Conservation (phyloP, 2,113 vertebrate genomes). For the Labeo catla region DNA sequence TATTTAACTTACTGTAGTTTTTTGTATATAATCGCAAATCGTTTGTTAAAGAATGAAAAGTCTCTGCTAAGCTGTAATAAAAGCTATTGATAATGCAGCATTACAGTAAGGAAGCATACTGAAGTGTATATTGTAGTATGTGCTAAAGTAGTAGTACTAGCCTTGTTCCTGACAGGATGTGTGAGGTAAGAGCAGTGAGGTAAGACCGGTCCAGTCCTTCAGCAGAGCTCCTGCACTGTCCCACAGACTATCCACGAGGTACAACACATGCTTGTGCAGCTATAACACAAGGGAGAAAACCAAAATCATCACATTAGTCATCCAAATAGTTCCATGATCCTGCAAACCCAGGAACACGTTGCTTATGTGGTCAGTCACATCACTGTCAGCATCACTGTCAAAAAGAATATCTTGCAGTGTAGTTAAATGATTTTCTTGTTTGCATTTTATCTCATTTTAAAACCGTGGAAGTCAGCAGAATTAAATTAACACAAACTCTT, state of each 20-base stretch:
- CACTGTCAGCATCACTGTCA: too few relatives aligned
- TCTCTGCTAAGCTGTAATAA: neutral
- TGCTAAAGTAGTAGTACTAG: constrained; percentile 53
- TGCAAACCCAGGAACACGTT: too few relatives aligned
- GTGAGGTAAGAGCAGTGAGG: constrained; percentile 80
- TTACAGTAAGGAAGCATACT: neutral
- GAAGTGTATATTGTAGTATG: neutral
- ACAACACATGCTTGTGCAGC: constrained; percentile 87
- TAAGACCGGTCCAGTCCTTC: constrained; percentile 88
- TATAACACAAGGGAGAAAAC: constrained; percentile 55
- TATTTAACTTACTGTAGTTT: neutral
- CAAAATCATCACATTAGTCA: neutral
- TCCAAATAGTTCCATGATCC: too few relatives aligned
- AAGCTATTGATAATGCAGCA: neutral
- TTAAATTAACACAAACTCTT: too few relatives aligned
- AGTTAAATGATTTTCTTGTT: too few relatives aligned
- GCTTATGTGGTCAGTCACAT: too few relatives aligned
- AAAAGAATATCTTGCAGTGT: too few relatives aligned
- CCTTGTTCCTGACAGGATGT: constrained; percentile 66
- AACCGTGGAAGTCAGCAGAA: too few relatives aligned
- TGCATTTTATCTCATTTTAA: too few relatives aligned
- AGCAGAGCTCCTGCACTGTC: constrained; percentile 84
- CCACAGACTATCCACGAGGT: constrained; percentile 92
- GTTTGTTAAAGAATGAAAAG: neutral
- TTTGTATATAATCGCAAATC: neutral